These are phyloP conservation scores for Spicauda simplicius DNA, from an alignment of 2,888 invertebrate genomes.

Conservation along the genomic window DNA sequence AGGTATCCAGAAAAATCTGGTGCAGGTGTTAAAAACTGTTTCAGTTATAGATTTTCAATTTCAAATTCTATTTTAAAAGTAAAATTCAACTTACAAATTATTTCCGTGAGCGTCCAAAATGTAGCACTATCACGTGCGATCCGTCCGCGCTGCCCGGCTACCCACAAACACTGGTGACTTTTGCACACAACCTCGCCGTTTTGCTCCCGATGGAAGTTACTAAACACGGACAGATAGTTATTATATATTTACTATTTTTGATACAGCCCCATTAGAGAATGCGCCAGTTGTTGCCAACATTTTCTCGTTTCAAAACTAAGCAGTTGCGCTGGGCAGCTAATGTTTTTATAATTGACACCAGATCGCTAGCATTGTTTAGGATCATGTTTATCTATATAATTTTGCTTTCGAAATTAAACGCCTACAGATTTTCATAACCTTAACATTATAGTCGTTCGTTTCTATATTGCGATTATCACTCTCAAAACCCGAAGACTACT, in stretches of 20 bases:
- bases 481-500: too few species aligned
- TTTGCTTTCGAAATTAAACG: neutral
- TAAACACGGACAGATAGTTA: slow-evolving; percentile 27
- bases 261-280: slow-evolving; percentile 24
- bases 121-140: slow-evolving; percentile 5
- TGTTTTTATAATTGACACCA: slow-evolving; percentile 27
- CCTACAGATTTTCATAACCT: neutral
- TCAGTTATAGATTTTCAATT: too few species aligned
- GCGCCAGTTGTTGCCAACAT: slow-evolving; percentile 17
- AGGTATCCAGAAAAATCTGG: too few species aligned
- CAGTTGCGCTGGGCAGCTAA: slow-evolving; percentile 8
- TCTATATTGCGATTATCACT: too few species aligned
- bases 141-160: slow-evolving; percentile 19
- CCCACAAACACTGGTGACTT: slow-evolving; percentile 25
- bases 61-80: neutral
- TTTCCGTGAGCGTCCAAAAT: neutral
- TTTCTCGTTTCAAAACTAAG: slow-evolving; percentile 23
- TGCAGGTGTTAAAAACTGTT: too few species aligned
- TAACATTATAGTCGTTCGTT: too few species aligned
- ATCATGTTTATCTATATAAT: neutral
- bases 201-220: slow-evolving; percentile 24
- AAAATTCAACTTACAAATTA: slow-evolving; percentile 9
- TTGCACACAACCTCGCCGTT: slow-evolving; percentile 20
- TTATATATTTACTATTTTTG: slow-evolving; percentile 28
- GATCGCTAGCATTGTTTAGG: slow-evolving; percentile 2